Conservation (phyloP, 2,113 vertebrate genomes). For the Pristiophorus japonicus region DNA sequence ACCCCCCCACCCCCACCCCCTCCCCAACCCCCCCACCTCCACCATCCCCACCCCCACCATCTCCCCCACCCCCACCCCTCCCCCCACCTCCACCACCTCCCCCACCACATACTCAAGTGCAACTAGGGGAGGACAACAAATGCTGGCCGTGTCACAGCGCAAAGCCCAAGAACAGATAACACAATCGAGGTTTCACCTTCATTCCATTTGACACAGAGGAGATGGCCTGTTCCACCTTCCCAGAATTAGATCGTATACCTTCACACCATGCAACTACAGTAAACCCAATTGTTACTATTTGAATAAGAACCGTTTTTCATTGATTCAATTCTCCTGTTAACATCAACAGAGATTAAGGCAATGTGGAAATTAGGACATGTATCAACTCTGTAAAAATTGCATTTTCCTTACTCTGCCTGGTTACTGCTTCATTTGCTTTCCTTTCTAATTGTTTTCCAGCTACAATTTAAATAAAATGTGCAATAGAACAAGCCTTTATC, state of each 20-base stretch:
- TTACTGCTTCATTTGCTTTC: conserved; percentile 19
- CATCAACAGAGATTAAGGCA: neutral
- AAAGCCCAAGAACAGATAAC: neutral
- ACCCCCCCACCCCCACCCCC: too few relatives aligned
- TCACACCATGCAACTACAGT: neutral
- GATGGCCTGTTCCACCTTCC: neutral
- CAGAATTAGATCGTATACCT: neutral
- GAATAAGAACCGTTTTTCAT: neutral
- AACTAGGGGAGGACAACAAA: neutral
- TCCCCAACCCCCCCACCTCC: too few relatives aligned
- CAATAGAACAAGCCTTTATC: neutral
- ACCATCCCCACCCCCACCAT: too few relatives aligned
- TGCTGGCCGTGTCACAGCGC: neutral
- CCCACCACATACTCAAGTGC: neutral
- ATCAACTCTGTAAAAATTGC: neutral
- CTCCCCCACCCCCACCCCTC: too few relatives aligned
- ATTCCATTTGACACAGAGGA: neutral
- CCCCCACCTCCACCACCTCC: too few relatives aligned
- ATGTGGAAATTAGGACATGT: neutral
- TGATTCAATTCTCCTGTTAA: neutral
- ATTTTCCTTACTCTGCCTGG: neutral
- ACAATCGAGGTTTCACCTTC: neutral
- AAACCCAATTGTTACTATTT: neutral
- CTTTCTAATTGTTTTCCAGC: neutral
- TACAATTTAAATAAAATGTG: neutral